Base-by-base conservation (phyloP, 2,888 invertebrate species). In the Cyclophora albipunctata region DNA sequence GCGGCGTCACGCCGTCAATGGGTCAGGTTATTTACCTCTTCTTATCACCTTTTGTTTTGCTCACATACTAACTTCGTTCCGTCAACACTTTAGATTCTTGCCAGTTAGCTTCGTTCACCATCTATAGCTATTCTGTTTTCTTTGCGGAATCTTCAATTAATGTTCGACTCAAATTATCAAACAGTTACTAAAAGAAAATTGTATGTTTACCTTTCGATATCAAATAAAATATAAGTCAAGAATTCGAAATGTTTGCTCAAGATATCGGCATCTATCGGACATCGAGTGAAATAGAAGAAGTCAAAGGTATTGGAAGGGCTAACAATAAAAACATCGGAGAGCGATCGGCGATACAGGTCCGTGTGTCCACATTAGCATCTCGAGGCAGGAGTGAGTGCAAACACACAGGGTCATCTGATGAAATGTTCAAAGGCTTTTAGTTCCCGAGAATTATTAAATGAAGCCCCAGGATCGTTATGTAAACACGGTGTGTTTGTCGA, bases 341-440 rank as follows among this genome's bases (percentile, higher is more conserved):
- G 68, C 79, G 84, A 87, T 88, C 87, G 85, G 78, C 84, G 86
- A 87, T 87, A 82, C 87, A 81, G 84, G 85, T 81, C 86, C 84
- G 82, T 88, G 86, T 88, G 87, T 88, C 87, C 82, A 88, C 87
- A 88, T 86, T 86, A 87, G 87, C 87, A 86, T 86, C 84, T 86
- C 85, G 78, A 77, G 73, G 71, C 79, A 84, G 83, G 82, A 85
- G 87, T 86, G 79, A 84, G 82, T 84, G 87, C 87, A 88, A 87
- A 88, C 88, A 88, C 64, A 74, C 78, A 84, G 87, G 87, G 87
- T 87, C 88, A 88, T 85, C 87, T 85, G 86, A 88, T 88, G 87
- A 87, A 86, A 88, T 88, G 87, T 88, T 87, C 87, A 86, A 88
- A 88, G 87, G 84, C 88, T 88, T 88, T 88, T 88, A 88, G 87